Evolutionary conservation across 2,888 invertebrate genomes (phyloP).

Genomic region (Synanthedon andrenaeformis): DNA sequence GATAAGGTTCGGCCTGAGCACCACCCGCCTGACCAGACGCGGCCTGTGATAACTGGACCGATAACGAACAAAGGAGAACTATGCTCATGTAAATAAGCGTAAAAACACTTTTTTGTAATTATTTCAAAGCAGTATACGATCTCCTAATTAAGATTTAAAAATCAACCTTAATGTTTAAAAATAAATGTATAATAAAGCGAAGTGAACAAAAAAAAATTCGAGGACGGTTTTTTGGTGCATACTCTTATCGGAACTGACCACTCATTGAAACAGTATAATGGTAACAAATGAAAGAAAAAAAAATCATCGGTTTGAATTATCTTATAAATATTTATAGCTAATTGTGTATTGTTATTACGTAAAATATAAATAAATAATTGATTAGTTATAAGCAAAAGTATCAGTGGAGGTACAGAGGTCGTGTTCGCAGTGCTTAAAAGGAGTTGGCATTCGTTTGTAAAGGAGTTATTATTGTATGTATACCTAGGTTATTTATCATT

Average conservation of each 20-base stretch:
- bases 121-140: conserved; percentile 71
- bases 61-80: conserved; percentile 56
- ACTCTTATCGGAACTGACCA: conserved; percentile 23
- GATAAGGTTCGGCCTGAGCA: conserved; percentile 39
- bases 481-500: conserved; percentile 26
- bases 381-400: conserved; percentile 65
- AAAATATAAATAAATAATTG: conserved; percentile 69
- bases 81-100: conserved; percentile 65
- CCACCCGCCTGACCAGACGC: conserved; percentile 2
- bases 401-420: conserved; percentile 28
- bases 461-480: conserved; percentile 44
- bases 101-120: conserved; percentile 65
- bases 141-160: conserved; percentile 70
- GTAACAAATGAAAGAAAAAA: conserved; percentile 46
- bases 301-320: conserved; percentile 55
- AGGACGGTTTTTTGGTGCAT: conserved; percentile 55
- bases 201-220: conserved; percentile 25
- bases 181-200: conserved; percentile 42
- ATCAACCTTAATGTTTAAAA: conserved; percentile 65
- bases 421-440: conserved; percentile 19
- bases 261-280: conserved; percentile 41
- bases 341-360: conserved; percentile 71
- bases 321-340: conserved; percentile 71
- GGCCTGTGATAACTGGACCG: conserved; percentile 18
- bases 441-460: conserved; percentile 43